A percentile compares a stretch with the other conserved stretches of the same genome.
phyloP scores from a whole-genome alignment of 2,113 vertebrate species.

The Columbina picui region DNA sequence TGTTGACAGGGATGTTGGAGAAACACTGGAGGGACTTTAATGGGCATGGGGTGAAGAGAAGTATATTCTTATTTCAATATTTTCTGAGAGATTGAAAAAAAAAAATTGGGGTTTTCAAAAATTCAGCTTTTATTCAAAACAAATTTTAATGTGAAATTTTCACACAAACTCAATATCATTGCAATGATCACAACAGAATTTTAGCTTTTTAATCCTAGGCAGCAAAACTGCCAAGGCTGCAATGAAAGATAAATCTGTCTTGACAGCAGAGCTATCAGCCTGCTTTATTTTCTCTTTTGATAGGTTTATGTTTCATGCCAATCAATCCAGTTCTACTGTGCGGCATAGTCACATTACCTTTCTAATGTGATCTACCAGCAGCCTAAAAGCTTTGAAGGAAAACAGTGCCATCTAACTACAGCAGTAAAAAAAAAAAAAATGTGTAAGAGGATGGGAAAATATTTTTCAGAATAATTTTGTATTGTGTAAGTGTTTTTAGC shows the following conservation, averaged over 20 bases:
- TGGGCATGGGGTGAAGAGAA: not conserved
- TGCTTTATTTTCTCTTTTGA: slow-evolving; percentile 47
- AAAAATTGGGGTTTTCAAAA: not conserved
- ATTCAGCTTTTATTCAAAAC: not conserved
- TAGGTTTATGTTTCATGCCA: slow-evolving; percentile 51
- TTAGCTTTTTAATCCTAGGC: slow-evolving; percentile 27
- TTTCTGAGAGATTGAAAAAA: not conserved
- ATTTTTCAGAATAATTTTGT: not conserved
- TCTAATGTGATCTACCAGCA: not conserved
- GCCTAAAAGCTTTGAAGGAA: slow-evolving; percentile 8
- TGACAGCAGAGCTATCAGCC: slow-evolving; percentile 41
- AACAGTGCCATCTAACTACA: slow-evolving; percentile 38
- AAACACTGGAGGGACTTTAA: not conserved
- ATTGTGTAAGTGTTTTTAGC: not conserved
- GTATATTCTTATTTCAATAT: not conserved
- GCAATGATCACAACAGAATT: not conserved
- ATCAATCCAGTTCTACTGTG: not conserved
- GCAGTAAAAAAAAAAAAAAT: not conserved
- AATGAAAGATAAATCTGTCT: slow-evolving; percentile 44
- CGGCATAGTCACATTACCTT: not conserved
- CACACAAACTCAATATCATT: not conserved
- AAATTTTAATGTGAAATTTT: not conserved
- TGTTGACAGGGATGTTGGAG: not conserved
- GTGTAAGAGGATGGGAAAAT: not conserved
- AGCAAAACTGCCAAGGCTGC: not conserved